phyloP scores from a whole-genome alignment of 2,888 invertebrate genomes.

The Cephus pygmeus region DNA sequence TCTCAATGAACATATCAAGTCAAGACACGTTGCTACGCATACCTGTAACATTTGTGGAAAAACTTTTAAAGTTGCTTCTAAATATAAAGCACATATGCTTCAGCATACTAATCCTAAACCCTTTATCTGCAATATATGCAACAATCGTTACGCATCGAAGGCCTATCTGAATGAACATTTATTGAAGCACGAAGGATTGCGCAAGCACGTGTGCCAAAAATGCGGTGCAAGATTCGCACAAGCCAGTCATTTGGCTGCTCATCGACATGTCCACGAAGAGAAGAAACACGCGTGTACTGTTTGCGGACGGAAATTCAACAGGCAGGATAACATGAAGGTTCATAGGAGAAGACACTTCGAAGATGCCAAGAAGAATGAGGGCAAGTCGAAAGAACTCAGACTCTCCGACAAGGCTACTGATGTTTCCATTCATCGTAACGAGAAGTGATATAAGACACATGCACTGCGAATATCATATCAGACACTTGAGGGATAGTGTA shows the following conservation, averaged over 20 bases:
- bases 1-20: constrained; percentile 61
- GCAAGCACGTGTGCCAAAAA: constrained; percentile 61
- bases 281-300: constrained; percentile 62
- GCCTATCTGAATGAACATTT: constrained; percentile 62
- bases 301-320: constrained; percentile 61
- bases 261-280: constrained; percentile 62
- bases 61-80: constrained; percentile 61
- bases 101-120: constrained; percentile 64
- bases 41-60: constrained; percentile 61
- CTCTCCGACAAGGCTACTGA: background rate
- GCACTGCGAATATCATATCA: background rate
- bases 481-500: background rate
- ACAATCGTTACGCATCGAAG: constrained; percentile 63
- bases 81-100: constrained; percentile 60
- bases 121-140: constrained; percentile 58
- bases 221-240: constrained; percentile 63
- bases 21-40: constrained; percentile 60
- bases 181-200: constrained; percentile 61
- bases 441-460: constrained; percentile 1
- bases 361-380: constrained; percentile 39
- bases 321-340: constrained; percentile 64
- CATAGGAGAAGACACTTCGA: constrained; percentile 60
- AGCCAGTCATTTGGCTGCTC: constrained; percentile 63
- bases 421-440: background rate
- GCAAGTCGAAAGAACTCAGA: constrained; percentile 1